phyloP scores from a whole-genome alignment of 2,797 vertebrate genomes.

The Megalops cyprinoides region DNA sequence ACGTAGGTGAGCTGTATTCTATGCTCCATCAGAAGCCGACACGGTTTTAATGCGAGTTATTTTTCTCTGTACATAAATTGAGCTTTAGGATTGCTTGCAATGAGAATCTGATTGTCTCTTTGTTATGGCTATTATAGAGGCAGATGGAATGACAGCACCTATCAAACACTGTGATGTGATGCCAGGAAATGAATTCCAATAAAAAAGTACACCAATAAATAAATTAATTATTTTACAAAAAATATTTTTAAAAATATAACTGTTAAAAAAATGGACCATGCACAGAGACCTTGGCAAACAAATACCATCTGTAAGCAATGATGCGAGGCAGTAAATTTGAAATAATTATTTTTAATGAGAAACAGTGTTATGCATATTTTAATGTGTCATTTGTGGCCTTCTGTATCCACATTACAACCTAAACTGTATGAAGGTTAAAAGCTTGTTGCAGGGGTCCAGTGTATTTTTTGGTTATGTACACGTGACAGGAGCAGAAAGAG shows the following conservation, averaged over 20 bases:
- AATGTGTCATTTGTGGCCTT: too few species aligned
- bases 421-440: too few species aligned
- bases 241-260: background rate
- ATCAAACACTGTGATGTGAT: slow-evolving; percentile 23
- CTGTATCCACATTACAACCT: too few species aligned
- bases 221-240: too few species aligned
- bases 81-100: too few species aligned
- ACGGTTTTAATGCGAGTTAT: too few species aligned
- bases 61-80: too few species aligned
- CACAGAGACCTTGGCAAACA: background rate
- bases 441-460: background rate
- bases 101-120: too few species aligned
- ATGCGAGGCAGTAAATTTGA: background rate
- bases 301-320: background rate
- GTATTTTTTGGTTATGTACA: background rate
- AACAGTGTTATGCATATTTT: background rate
- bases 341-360: too few species aligned
- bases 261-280: background rate
- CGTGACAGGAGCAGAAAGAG: slow-evolving; percentile 49
- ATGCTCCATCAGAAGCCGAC: too few species aligned
- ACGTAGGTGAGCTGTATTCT: too few species aligned
- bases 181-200: slow-evolving; percentile 18
- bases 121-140: too few species aligned
- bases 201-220: background rate
- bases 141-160: slow-evolving; percentile 26